Conservation (phyloP, 2,113 vertebrate genomes). For the Corythaeola cristata region DNA sequence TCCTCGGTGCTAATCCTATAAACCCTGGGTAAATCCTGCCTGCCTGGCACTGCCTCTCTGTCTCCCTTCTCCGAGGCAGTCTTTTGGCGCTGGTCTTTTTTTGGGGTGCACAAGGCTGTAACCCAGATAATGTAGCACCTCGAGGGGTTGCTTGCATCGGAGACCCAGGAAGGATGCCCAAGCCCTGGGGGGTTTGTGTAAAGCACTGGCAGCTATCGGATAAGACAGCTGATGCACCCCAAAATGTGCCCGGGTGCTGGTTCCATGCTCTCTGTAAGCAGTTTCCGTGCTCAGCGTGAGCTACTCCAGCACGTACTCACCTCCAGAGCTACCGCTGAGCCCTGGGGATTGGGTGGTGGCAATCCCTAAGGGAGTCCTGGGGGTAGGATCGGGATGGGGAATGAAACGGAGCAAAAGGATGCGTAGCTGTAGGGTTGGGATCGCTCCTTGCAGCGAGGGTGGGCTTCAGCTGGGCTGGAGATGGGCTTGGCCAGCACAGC, state of each 20-base stretch:
- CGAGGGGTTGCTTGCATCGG: fast-evolving
- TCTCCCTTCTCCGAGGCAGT: neutral
- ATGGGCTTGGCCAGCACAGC: neutral
- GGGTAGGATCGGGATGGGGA: neutral
- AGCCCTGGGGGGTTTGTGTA: neutral
- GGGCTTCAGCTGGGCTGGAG: neutral
- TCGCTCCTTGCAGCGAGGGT: neutral
- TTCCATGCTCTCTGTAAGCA: neutral
- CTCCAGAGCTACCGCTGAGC: neutral
- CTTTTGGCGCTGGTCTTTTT: neutral
- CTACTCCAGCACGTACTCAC: neutral
- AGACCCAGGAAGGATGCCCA: fast-evolving
- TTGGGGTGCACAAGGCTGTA: neutral
- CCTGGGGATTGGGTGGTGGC: fast-evolving
- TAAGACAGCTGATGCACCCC: neutral
- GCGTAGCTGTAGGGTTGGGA: neutral
- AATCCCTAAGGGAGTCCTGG: neutral
- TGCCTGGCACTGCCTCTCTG: neutral
- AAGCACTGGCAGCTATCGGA: neutral
- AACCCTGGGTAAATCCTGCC: constrained; percentile 43
- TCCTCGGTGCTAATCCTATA: constrained; percentile 28
- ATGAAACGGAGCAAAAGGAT: neutral
- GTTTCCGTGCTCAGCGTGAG: neutral
- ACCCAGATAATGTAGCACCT: neutral
- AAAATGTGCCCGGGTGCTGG: neutral